These are phyloP conservation scores for Enteromius mattozi DNA, from an alignment of 2,797 vertebrate species.

Conservation along the genomic window DNA sequence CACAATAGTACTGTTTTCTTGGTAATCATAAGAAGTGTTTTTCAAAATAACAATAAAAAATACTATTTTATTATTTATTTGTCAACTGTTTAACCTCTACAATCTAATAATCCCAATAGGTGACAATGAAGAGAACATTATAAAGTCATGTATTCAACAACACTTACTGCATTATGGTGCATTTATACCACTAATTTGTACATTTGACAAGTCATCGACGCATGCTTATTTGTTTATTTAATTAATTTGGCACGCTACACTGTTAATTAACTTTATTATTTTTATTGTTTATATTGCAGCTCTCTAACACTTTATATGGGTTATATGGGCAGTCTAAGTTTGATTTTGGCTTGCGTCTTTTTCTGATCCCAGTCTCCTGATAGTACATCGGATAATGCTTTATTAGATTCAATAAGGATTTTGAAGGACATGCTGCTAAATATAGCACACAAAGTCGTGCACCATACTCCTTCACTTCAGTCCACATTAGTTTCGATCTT, in stretches of 20 bases:
- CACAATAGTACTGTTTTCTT: background rate
- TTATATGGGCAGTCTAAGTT: background rate
- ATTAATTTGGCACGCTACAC: background rate
- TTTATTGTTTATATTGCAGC: background rate
- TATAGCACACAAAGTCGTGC: background rate
- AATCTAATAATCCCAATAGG: background rate
- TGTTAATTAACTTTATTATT: background rate
- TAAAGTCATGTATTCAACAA: background rate
- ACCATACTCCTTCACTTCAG: background rate
- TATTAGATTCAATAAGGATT: background rate
- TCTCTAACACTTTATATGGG: background rate
- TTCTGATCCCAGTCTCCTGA: slow-evolving; percentile 6
- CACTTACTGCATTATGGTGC: background rate
- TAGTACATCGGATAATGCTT: background rate
- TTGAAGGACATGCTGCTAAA: background rate
- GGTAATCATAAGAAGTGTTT: background rate
- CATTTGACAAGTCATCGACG: background rate
- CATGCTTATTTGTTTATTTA: background rate
- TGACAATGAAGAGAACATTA: background rate
- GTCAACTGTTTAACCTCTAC: background rate
- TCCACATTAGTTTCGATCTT: background rate
- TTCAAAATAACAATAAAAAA: too few relatives aligned
- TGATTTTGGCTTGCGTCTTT: background rate
- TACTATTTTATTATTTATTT: background rate
- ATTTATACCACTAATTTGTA: background rate